A percentile compares a stretch with the other conserved stretches of the same genome.
phyloP scores from a whole-genome alignment of 2,113 vertebrate genomes.

The Amblyornis subalaris region DNA sequence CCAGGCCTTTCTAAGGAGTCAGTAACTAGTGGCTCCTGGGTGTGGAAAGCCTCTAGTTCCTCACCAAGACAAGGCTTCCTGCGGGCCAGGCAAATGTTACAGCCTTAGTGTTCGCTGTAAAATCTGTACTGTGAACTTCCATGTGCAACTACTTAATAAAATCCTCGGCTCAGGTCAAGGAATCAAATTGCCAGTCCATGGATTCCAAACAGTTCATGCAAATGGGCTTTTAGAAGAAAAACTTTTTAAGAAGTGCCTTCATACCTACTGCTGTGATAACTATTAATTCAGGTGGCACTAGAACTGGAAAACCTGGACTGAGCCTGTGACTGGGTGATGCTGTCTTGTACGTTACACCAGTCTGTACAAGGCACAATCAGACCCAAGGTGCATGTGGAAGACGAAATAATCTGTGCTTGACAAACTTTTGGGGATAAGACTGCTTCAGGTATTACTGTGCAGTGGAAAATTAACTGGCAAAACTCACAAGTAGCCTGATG shows the following conservation, averaged over 20 bases:
- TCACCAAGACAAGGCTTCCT: not conserved
- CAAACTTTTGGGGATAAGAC: not conserved
- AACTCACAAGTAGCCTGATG: not conserved
- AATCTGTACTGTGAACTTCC: conserved; percentile 39
- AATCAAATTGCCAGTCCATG: not conserved
- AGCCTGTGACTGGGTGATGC: not conserved
- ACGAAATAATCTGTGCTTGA: not conserved
- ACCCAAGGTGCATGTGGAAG: not conserved
- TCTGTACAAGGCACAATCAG: not conserved
- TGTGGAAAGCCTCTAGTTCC: not conserved
- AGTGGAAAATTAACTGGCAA: not conserved
- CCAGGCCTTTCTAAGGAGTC: not conserved
- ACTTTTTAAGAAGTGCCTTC: conserved; percentile 37
- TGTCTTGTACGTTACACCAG: not conserved
- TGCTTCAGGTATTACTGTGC: not conserved
- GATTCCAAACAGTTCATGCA: not conserved
- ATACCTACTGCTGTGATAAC: not conserved
- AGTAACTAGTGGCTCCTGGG: not conserved
- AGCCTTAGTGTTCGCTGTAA: not conserved
- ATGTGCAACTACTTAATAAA: not conserved
- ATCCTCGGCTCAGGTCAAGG: not conserved
- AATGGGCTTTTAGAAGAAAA: not conserved
- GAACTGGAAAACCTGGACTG: not conserved
- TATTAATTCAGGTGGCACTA: not conserved
- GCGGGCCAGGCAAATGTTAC: not conserved